phyloP scores from a whole-genome alignment of 2,888 invertebrate species.

The Drosophila yooni region DNA sequence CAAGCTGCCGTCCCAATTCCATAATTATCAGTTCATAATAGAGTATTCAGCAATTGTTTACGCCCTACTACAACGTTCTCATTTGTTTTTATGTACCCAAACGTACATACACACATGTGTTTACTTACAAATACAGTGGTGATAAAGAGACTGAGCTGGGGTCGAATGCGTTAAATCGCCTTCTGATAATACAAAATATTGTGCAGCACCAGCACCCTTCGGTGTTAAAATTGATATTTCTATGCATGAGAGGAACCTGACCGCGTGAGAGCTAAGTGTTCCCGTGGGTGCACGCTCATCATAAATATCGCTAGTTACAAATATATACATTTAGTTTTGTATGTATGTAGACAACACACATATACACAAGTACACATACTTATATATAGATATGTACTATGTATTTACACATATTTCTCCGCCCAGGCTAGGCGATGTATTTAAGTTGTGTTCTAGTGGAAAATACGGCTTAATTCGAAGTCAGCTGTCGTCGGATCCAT shows the following conservation, averaged over 20 bases:
- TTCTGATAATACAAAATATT: slow-evolving; percentile 39
- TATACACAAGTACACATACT: not conserved
- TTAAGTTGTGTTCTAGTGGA: slow-evolving; percentile 69
- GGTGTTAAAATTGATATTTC: slow-evolving; percentile 27
- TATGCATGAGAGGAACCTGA: slow-evolving; percentile 37
- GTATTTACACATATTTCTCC: slow-evolving; percentile 15
- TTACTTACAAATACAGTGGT: not conserved
- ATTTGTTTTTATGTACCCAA: not conserved
- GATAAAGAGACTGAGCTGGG: slow-evolving; percentile 31
- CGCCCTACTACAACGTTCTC: not conserved
- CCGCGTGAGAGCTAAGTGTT: slow-evolving; percentile 29
- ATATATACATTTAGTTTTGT: slow-evolving; percentile 2
- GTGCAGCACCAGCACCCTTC: slow-evolving; percentile 27
- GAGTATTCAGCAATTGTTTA: not conserved
- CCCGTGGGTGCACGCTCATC: slow-evolving; percentile 8
- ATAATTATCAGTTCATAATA: not conserved
- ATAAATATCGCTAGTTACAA: slow-evolving; percentile 1
- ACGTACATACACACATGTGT: not conserved
- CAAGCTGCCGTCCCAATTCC: not conserved
- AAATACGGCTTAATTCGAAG: slow-evolving; percentile 74
- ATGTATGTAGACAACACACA: not conserved
- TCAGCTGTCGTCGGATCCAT: slow-evolving; percentile 72
- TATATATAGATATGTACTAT: slow-evolving; percentile 10
- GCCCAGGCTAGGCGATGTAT: slow-evolving; percentile 47
- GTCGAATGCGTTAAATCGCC: slow-evolving; percentile 33